phyloP scores from a whole-genome alignment of 2,797 vertebrate species.

The Chaetodon trifasciatus region DNA sequence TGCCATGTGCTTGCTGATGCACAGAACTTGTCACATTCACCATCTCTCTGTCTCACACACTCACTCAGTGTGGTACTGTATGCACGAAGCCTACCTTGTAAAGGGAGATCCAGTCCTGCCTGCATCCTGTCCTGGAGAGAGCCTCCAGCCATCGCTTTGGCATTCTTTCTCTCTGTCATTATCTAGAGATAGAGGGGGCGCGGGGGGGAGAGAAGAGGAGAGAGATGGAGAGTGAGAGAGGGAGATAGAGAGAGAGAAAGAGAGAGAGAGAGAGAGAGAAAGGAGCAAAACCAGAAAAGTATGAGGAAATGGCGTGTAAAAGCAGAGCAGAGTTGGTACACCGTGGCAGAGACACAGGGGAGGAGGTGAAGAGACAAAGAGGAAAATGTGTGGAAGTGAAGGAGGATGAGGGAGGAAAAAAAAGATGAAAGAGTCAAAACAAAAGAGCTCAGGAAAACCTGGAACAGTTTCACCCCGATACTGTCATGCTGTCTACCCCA shows the following conservation, averaged over 20 bases:
- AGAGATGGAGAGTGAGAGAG: constrained; percentile 1
- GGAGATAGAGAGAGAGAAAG: background rate
- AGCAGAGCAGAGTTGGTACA: constrained; percentile 27
- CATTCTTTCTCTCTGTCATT: constrained; percentile 97
- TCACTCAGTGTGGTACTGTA: background rate
- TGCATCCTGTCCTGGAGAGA: constrained; percentile 90
- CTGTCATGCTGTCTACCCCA: constrained; percentile 42
- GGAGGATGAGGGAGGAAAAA: constrained; percentile 23
- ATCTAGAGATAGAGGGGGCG: constrained; percentile 83
- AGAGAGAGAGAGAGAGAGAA: background rate
- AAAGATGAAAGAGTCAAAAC: constrained; percentile 50
- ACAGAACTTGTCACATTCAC: background rate
- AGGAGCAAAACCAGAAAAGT: constrained; percentile 27
- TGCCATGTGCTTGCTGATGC: background rate
- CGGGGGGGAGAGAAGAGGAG: too few species aligned
- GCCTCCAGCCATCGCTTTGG: constrained; percentile 95
- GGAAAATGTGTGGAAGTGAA: constrained; percentile 35
- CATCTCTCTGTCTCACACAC: background rate
- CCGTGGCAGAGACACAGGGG: constrained; percentile 27
- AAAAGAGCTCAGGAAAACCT: constrained; percentile 41
- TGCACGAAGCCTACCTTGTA: constrained; percentile 90
- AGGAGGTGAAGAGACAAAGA: constrained; percentile 28
- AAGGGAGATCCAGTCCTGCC: constrained; percentile 91
- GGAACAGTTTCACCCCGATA: constrained; percentile 46
- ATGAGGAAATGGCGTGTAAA: constrained; percentile 42